Conservation (phyloP, 1,140 invertebrate genomes). For the Semibalanus balanoides region DNA sequence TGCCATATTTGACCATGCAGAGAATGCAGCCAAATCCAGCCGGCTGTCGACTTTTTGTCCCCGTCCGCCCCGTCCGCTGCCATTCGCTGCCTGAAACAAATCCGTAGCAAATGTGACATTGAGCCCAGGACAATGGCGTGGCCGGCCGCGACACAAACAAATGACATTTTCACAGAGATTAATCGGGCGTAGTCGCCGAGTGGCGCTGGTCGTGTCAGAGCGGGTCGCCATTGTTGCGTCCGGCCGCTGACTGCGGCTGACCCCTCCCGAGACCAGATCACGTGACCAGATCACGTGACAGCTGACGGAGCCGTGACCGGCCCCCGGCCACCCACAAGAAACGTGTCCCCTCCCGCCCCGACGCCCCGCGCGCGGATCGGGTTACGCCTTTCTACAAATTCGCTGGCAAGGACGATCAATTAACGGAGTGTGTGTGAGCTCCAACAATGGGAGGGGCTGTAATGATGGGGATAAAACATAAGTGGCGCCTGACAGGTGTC, state of each 20-base stretch:
- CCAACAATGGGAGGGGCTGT: not conserved
- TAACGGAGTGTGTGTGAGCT: no score
- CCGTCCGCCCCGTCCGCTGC: not conserved
- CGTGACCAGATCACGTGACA: no score
- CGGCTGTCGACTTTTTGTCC: not conserved
- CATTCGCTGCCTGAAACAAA: not conserved
- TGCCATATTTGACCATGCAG: not conserved
- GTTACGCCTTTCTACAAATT: not conserved
- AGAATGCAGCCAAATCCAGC: no score
- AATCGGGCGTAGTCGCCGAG: not conserved
- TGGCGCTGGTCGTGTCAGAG: not conserved
- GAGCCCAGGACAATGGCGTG: not conserved
- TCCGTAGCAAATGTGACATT: conserved; percentile 2
- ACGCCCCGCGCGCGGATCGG: not conserved
- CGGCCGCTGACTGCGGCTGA: not conserved
- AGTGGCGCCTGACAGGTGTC: not conserved
- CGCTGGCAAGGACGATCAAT: not conserved
- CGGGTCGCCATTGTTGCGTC: not conserved
- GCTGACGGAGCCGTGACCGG: no score
- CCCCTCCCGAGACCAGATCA: no score
- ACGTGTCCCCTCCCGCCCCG: not conserved
- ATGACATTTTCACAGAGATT: not conserved
- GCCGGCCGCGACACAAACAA: not conserved
- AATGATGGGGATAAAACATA: not conserved
- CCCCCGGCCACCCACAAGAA: not conserved